Base-by-base conservation (phyloP, 2,888 invertebrate species). In the Cheilosia scutellata region DNA sequence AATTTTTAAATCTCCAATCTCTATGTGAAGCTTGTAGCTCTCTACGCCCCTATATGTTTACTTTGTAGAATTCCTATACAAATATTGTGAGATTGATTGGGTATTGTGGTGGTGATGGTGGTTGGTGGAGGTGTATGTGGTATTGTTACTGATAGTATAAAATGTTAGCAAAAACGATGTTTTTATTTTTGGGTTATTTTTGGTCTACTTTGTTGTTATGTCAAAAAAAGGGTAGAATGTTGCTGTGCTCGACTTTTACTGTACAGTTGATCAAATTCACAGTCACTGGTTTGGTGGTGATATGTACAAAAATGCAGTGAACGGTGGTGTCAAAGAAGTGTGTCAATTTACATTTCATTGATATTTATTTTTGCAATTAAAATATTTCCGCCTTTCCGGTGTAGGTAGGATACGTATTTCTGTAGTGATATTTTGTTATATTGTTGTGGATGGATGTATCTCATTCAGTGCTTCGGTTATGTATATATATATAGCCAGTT, bases 271-370 rank as follows among this genome's bases (percentile, higher is more conserved):
- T 66, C n/a, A 25, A 60, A 62, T 70, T 82, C 70, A 71, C 79
- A 68, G 83, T 79, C 79, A 84, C 79, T 75, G 79, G 68, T 62
- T 66, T 47, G 47, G 49, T 71, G 58, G 70, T 84, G 76, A 65
- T 76, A 71, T 82, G 74, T 78, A 84, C 80, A 72, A 86, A 47
- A 71, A 86, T 80, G 82, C 76, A 71, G 76, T 76, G 82, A 66
- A 57, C 82, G 62, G 62, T 86, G 76, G 71, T 86, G 82, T 82
- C 68, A 86, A 86, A 80, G 72, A 86, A 82, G 86, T 86, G 86
- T 86, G 82, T 86, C 82, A 86, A 72, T 82, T 77, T 76, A 71
- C 68, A 66, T 74, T 70, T 66, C 62, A 75, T 79, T 70, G 42
- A 76, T 76, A 42, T 80, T 55, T 80, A 31, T 47, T 29, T 47